Evolutionary conservation across 2,888 invertebrate species (phyloP).

Genomic region (Epirrhoe alternata): DNA sequence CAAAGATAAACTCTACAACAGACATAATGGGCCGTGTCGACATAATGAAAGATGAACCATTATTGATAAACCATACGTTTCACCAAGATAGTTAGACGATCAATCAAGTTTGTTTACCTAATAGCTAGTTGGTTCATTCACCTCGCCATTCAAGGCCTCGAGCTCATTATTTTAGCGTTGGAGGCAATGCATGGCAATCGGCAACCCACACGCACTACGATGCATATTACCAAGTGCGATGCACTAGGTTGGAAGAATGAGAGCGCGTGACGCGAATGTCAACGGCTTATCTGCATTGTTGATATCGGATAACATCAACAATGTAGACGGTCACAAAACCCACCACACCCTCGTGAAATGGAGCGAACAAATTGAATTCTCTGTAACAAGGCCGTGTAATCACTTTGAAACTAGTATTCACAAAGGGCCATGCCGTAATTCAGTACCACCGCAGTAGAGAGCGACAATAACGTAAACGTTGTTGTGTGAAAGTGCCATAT

Average conservation of each 20-base stretch:
- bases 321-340: constrained; percentile 52
- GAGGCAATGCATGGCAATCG: constrained; percentile 46
- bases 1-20: constrained; percentile 47
- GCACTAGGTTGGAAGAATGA: constrained; percentile 78
- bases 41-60: constrained; percentile 51
- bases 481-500: background rate
- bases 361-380: constrained; percentile 72
- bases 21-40: constrained; percentile 46
- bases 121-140: constrained; percentile 71
- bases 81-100: constrained; percentile 59
- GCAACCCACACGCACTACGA: constrained; percentile 68
- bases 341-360: constrained; percentile 65
- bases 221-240: constrained; percentile 78
- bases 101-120: constrained; percentile 66
- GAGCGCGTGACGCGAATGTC: constrained; percentile 79
- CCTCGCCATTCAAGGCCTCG: constrained; percentile 73
- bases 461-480: constrained; percentile 1
- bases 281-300: constrained; percentile 63
- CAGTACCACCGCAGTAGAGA: constrained; percentile 22
- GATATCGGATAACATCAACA: constrained; percentile 53
- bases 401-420: constrained; percentile 60
- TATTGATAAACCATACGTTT: constrained; percentile 58
- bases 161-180: constrained; percentile 69
- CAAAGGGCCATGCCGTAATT: constrained; percentile 40
- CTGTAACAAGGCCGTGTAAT: constrained; percentile 60